phyloP scores from a whole-genome alignment of 1,140 invertebrate genomes.

The Ips nitidus region DNA sequence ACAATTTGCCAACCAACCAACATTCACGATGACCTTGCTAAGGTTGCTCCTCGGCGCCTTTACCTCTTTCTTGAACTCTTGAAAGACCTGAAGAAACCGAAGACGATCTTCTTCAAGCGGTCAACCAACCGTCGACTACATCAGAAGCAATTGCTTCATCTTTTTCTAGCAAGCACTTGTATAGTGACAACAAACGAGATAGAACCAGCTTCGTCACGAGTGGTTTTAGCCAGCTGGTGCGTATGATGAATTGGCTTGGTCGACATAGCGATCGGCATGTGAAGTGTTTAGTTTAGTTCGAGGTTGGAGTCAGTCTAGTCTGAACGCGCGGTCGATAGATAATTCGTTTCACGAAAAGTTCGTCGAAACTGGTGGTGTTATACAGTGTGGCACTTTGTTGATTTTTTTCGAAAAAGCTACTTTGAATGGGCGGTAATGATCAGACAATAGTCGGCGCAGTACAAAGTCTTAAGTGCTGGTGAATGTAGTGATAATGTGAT shows the following conservation, averaged over 20 bases:
- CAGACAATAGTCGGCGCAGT: neutral
- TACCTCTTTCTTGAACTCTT: slow-evolving; percentile 24
- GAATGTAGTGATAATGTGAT: too few species aligned
- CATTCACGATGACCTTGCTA: slow-evolving; percentile 28
- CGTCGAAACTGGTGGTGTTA: too few species aligned
- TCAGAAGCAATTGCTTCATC: neutral
- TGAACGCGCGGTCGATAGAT: neutral
- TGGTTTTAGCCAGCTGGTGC: too few species aligned
- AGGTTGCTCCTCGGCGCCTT: slow-evolving; percentile 23
- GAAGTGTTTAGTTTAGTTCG: slow-evolving; percentile 1
- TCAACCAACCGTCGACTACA: neutral
- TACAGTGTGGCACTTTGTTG: neutral
- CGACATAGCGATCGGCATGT: neutral
- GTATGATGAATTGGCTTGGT: too few species aligned
- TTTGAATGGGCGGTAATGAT: neutral
- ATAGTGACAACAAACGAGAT: too few species aligned
- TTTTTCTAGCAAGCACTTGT: neutral
- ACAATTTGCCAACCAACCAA: too few species aligned
- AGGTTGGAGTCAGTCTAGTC: neutral
- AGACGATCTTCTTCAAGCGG: slow-evolving; percentile 14
- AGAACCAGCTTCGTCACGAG: too few species aligned
- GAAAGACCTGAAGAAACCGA: neutral
- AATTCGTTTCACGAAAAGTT: too few species aligned
- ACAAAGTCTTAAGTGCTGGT: neutral
- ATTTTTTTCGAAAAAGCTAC: neutral